Evolutionary conservation across 2,113 vertebrate genomes (phyloP).

Genomic region (Brachyhypopomus occidentalis): DNA sequence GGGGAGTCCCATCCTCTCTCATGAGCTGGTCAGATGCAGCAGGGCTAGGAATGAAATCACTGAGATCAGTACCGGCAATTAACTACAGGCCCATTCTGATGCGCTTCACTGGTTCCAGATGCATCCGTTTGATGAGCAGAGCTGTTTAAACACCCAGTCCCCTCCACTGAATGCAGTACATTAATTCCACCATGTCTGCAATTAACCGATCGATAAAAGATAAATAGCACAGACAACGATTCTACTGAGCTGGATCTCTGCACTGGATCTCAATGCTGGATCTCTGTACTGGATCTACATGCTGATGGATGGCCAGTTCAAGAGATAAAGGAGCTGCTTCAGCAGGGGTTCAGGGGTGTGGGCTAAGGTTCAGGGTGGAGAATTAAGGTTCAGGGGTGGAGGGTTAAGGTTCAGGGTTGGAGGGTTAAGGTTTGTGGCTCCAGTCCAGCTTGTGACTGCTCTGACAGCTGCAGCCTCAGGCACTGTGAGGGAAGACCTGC

Average conservation of each 20-base stretch:
- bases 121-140: background rate
- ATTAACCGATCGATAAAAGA: background rate
- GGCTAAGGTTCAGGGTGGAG: too few species aligned
- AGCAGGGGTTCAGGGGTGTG: too few species aligned
- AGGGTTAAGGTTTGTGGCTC: background rate
- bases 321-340: too few species aligned
- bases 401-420: too few species aligned
- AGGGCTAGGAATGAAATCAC: background rate
- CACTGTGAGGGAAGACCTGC: constrained; percentile 16
- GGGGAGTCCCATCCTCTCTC: background rate
- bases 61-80: background rate
- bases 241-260: too few species aligned
- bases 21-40: background rate
- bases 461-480: background rate
- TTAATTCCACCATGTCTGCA: background rate
- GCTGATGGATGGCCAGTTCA: too few species aligned
- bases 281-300: too few species aligned
- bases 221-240: too few species aligned
- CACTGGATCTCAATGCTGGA: too few species aligned
- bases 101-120: background rate
- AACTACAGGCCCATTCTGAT: background rate
- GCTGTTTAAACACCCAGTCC: background rate
- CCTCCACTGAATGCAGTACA: background rate
- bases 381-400: too few species aligned
- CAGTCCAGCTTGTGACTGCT: background rate